Evolutionary conservation across 2,888 invertebrate species (phyloP).

Genomic region (Lucinisca nassula): DNA sequence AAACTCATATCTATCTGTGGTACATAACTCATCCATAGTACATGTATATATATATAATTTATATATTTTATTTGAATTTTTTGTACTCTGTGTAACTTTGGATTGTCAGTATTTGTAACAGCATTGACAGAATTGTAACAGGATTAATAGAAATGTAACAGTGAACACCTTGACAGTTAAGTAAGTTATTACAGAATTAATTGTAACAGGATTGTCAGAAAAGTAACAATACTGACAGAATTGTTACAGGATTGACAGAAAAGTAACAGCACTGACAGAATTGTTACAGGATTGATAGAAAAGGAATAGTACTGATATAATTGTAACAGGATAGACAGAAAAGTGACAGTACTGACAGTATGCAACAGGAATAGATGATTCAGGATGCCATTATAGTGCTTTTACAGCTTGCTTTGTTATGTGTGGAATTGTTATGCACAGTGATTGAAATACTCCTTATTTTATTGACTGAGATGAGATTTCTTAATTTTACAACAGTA

Average conservation of each 20-base stretch:
- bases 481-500: constrained; percentile 37
- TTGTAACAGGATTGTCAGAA: background rate
- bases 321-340: background rate
- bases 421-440: constrained; percentile 52
- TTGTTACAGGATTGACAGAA: background rate
- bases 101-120: background rate
- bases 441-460: constrained; percentile 49
- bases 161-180: no score
- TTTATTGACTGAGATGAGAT: constrained; percentile 59
- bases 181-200: no score
- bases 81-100: background rate
- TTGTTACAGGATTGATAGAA: background rate
- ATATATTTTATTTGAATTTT: background rate
- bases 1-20: no score
- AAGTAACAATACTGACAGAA: background rate
- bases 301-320: background rate
- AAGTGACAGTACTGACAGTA: background rate
- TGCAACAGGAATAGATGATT: constrained; percentile 34
- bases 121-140: background rate
- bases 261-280: background rate
- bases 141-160: background rate
- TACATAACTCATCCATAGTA: no score
- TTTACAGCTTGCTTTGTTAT: constrained; percentile 44
- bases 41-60: no score
- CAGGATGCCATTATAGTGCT: constrained; percentile 56